A percentile compares a stretch with the other conserved stretches of the same genome.
Evolutionary conservation across 1,140 invertebrate genomes (phyloP).

Genomic region (Scaptomyza pallida): DNA sequence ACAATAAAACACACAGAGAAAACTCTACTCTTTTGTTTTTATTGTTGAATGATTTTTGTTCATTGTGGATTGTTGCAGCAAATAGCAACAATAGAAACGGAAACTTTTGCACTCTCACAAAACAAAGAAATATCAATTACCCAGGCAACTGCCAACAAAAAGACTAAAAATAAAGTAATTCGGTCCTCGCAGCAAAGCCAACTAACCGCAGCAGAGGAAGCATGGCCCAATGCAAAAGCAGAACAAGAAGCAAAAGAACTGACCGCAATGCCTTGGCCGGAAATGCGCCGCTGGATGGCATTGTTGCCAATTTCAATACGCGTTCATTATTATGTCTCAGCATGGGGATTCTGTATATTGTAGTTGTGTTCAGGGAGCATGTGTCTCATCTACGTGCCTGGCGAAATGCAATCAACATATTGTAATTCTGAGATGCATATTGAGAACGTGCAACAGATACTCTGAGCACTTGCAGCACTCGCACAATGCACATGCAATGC

Average conservation of each 20-base stretch:
- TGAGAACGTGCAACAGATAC: slow-evolving; percentile 79
- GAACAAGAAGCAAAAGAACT: background rate
- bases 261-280: slow-evolving; percentile 29
- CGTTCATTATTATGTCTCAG: slow-evolving; percentile 65
- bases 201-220: slow-evolving; percentile 69
- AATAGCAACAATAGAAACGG: slow-evolving; percentile 27
- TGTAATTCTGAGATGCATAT: slow-evolving; percentile 81
- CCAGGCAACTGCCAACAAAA: slow-evolving; percentile 32
- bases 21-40: slow-evolving; percentile 6
- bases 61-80: slow-evolving; percentile 2
- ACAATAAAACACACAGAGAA: background rate
- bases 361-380: slow-evolving; percentile 43
- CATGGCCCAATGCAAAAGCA: slow-evolving; percentile 26
- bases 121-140: slow-evolving; percentile 78
- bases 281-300: slow-evolving; percentile 48
- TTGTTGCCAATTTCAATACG: slow-evolving; percentile 73
- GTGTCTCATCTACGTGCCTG: slow-evolving; percentile 69
- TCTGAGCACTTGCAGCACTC: slow-evolving; percentile 7
- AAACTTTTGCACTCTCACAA: slow-evolving; percentile 21
- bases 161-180: slow-evolving; percentile 65
- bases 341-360: background rate
- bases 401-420: slow-evolving; percentile 78
- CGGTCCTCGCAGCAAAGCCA: slow-evolving; percentile 71
- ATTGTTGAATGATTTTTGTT: slow-evolving; percentile 1
- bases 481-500: slow-evolving; percentile 52